phyloP scores from a whole-genome alignment of 2,888 invertebrate species.

The Formica aserva region DNA sequence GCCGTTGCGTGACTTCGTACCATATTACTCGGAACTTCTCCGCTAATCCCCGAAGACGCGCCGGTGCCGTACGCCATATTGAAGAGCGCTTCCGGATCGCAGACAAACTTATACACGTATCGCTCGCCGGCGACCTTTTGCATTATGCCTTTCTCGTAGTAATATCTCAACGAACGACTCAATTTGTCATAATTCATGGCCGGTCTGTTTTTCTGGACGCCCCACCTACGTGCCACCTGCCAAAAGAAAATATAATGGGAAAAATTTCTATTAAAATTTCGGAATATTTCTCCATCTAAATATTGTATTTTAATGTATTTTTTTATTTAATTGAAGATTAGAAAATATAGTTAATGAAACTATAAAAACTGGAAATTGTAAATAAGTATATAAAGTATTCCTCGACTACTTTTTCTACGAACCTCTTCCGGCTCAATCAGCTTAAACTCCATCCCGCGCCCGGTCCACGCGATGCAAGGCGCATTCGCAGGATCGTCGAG shows the following conservation, averaged over 20 bases:
- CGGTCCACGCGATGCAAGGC: slow-evolving; percentile 97
- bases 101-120: slow-evolving; percentile 98
- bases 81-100: slow-evolving; percentile 96
- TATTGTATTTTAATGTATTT: background rate
- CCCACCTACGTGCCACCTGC: slow-evolving; percentile 97
- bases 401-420: slow-evolving; percentile 54
- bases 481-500: slow-evolving; percentile 91
- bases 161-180: slow-evolving; percentile 97
- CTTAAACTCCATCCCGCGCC: slow-evolving; percentile 97
- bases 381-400: background rate
- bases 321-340: background rate
- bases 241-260: slow-evolving; percentile 53
- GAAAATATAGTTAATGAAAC: background rate
- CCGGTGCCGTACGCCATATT: slow-evolving; percentile 91
- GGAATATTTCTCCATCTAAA: background rate
- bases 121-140: slow-evolving; percentile 98
- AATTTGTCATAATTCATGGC: slow-evolving; percentile 99
- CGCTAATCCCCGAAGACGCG: slow-evolving; percentile 73
- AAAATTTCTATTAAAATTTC: background rate
- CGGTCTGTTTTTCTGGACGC: slow-evolving; percentile 97
- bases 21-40: slow-evolving; percentile 75
- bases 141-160: slow-evolving; percentile 99
- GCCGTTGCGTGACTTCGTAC: slow-evolving; percentile 75
- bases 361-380: background rate
- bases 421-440: slow-evolving; percentile 98